phyloP scores from a whole-genome alignment of 2,888 invertebrate species.

The Busseola fusca region DNA sequence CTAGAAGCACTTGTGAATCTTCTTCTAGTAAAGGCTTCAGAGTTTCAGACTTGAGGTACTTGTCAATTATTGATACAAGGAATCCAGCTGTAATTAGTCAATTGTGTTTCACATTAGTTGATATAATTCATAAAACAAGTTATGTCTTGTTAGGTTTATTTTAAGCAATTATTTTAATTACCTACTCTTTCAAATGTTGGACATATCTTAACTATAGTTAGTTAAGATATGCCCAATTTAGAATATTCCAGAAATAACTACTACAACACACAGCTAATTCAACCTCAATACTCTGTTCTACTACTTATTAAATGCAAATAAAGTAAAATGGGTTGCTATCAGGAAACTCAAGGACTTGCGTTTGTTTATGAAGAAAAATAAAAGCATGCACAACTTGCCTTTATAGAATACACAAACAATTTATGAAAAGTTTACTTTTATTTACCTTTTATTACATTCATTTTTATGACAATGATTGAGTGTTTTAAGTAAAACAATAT shows the following conservation, averaged over 20 bases:
- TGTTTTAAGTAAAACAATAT: neutral
- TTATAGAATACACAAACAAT: neutral
- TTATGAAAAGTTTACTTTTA: neutral
- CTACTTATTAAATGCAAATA: neutral
- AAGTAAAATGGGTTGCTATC: neutral
- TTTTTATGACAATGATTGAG: neutral
- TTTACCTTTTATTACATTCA: neutral
- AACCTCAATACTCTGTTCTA: neutral
- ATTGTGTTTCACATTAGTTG: neutral
- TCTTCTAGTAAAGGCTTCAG: constrained; percentile 69
- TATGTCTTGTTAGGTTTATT: neutral
- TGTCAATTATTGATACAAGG: constrained; percentile 73
- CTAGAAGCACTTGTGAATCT: constrained; percentile 66
- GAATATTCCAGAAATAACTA: neutral
- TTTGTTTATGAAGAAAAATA: neutral
- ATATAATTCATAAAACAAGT: neutral
- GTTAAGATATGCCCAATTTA: neutral
- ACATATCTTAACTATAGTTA: neutral
- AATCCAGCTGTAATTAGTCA: constrained; percentile 72
- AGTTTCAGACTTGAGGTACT: constrained; percentile 70
- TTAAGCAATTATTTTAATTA: neutral
- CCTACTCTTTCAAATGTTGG: neutral
- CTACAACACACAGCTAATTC: neutral
- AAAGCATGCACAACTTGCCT: neutral
- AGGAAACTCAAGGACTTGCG: neutral